Evolutionary conservation across 2,797 vertebrate species (phyloP), one percentile per base, ranked within the genome.

Genomic region (Nyctibius grandis): DNA sequence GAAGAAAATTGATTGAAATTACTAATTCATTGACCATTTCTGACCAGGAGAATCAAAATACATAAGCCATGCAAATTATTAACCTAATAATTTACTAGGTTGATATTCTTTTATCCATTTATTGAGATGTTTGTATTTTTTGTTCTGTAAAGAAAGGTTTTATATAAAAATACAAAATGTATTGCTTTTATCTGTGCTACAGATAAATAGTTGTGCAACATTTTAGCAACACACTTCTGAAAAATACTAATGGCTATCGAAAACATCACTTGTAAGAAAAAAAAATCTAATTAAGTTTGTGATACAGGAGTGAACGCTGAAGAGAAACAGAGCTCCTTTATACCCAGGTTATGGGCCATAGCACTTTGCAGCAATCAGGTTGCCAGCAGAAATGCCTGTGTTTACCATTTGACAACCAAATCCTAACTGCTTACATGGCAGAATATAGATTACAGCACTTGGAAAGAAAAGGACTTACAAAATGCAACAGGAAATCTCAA

Each of bases 341-440:
- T 34, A 89, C 8, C 59, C 86, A 79, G 68, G 73, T 77, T 83
- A 85, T 25, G 75, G 23, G 60, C 73, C 59, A 90, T 23, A 40
- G 59, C 45, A 88, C 56, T 84, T 84, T 36, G 22, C 64, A 91
- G 96, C 92, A 29, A 90, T 91, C 93, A 97, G 94, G 98, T 87
- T 98, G 96, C 97, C 97, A 97, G 98, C 97, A 97, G 91, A 96
- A 95, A 97, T 68, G 40, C 38, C 42, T 7, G 89, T 96, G 95
- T 94, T 95, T 96, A 89, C 80, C 78, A 84, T 95, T 87, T 84
- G 95, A 93, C 92, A 98, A 98, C 94, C 97, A 92, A 97, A 94
- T 91, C 67, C 95, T 96, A 97, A 96, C 76, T 93, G 97, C 97
- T 96, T 97, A 97, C 93, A 59, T 83, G 93, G 96, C 92, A 95